Evolutionary conservation across 2,888 invertebrate genomes (phyloP), one percentile per base, ranked within the genome.

Genomic region (Sinhomidia bicolor): DNA sequence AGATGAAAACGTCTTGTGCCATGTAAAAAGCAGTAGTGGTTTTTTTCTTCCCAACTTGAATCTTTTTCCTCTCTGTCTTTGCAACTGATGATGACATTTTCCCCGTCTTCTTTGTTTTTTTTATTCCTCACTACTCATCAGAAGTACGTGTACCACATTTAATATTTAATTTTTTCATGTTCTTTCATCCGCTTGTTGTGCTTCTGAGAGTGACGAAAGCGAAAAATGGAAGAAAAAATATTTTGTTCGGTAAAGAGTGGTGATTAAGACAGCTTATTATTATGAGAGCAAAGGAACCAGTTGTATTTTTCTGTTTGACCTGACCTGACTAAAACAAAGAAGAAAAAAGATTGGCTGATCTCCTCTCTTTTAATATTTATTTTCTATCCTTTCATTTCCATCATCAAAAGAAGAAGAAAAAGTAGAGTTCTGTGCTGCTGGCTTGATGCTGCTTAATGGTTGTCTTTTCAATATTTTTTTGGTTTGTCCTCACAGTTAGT

Each of bases 251-350:
- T 36, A 36, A n/a, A n/a, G 14, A 9, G 51, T 36, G 83, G 78
- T 83, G 88, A 88, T 88, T 88, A 88, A 83, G 88, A 83, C 86
- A 86, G 78, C 71, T 86, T 89, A 80, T 65, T 85, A 85, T 81
- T 54, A 57, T n/a, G n/a, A n/a, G n/a, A n/a, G n/a, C n/a, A n/a
- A n/a, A n/a, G n/a, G n/a, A n/a, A 65, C 32, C 47, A 74, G 41
- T 83, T 71, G 54, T 47, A 60, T 82, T 68, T 44, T 62, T 62
- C 62, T 41, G 32, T 88, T 57, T 88, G 62, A 88, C 76, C 68
- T 79, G 60, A 79, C 68, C 88, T 88, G 68, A 84, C 88, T 76
- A 78, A 65, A 83, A 83, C 88, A 88, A 78, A 88, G 68, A 14
- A 62, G 41, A 26, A 65, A 4, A 62, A 14, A 44, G 51, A 78